Base-by-base conservation (phyloP, 2,888 invertebrate species). In the Ditula angustiorana region DNA sequence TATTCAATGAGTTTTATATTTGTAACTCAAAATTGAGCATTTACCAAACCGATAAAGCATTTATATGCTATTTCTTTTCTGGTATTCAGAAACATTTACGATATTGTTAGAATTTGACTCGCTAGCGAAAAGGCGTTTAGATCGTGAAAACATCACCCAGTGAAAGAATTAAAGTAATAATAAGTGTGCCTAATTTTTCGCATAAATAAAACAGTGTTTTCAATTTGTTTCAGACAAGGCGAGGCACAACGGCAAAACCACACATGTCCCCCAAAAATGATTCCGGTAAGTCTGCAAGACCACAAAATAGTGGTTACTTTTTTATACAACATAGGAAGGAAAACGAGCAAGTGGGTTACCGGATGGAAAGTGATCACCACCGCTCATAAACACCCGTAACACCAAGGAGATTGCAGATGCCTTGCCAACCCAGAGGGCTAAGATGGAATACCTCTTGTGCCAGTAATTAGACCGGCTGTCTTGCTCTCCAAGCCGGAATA, bases 201-300 rank as follows among this genome's bases (percentile, higher is more conserved):
- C 2, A 5, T 41, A 8, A 2, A 19, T 41, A 19, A 41, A 16
- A 41, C 5, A 19, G 16, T 41, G 35, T 30, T 30, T 35, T 16
- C 19, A 10, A 41, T 41, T 41, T 82, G 80, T 90, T 88, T 72
- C 88, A 91, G 91, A 75, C 67, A 72, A 67, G 70, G 69, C 64
- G 73, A 60, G 70, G 68, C 58, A 65, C 75, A 76, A 75, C 73
- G 72, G 74, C 77, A 76, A 76, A 75, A 78, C 75, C 80, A 88
- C 92, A 92, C 91, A 92, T 92, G 92, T 90, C 85, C 87, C 71
- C 86, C 81, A 78, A 87, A 79, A 78, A 92, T 92, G 92, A 92
- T 92, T 82, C 92, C 92, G 88, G 92, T 92, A 71, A 87, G 90
- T 81, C 30, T 19, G 26, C 5, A 2, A 16, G 7, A 5, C 3